phyloP scores from a whole-genome alignment of 2,888 invertebrate species.

The Dendrolimus pini region DNA sequence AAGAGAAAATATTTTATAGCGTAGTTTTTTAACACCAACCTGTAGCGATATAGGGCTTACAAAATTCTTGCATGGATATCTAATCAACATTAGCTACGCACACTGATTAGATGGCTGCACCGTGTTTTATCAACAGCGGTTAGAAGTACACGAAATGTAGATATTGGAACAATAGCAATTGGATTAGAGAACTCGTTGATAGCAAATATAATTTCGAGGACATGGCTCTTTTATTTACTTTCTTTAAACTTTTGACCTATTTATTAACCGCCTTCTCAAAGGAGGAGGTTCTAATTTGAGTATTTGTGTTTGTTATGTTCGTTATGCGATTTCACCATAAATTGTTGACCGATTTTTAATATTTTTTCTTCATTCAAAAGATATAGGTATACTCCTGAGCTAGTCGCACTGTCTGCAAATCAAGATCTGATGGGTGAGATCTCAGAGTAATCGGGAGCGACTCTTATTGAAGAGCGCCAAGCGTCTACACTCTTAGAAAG shows the following conservation, averaged over 20 bases:
- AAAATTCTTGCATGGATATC: constrained; percentile 61
- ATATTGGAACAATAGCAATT: background rate
- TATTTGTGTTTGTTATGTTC: too few relatives aligned
- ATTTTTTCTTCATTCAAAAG: too few relatives aligned
- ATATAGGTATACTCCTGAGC: too few relatives aligned
- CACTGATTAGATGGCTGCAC: constrained; percentile 51
- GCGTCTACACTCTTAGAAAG: too few relatives aligned
- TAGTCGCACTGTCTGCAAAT: too few relatives aligned
- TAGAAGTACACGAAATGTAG: background rate
- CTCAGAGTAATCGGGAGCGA: too few relatives aligned
- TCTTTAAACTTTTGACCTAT: background rate
- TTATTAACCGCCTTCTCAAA: too few relatives aligned
- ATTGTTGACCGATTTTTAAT: too few relatives aligned
- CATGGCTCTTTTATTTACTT: background rate
- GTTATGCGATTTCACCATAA: too few relatives aligned
- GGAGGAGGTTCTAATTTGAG: too few relatives aligned
- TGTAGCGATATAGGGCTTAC: constrained; percentile 39
- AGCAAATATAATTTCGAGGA: background rate
- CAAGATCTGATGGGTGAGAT: too few relatives aligned
- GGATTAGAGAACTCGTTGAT: background rate
- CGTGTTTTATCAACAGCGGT: constrained; percentile 17
- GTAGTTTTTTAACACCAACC: constrained; percentile 15
- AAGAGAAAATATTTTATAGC: background rate
- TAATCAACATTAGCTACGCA: constrained; percentile 52
- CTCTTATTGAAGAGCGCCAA: too few relatives aligned